Base-by-base conservation (phyloP, 2,113 vertebrate species). In the Nannobrachium achirus region DNA sequence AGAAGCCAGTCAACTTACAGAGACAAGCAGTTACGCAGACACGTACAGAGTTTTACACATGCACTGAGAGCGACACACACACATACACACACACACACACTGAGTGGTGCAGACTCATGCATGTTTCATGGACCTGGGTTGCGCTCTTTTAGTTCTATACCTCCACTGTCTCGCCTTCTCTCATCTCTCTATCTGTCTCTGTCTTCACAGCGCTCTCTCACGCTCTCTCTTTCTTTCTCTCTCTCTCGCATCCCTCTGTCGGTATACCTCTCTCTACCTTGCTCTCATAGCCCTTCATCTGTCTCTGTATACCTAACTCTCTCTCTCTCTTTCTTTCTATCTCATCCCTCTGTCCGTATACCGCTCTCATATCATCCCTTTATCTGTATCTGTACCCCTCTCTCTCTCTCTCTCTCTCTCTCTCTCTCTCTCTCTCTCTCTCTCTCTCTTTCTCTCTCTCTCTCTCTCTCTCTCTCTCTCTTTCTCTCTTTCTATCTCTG, bases 191-290 rank as follows among this genome's bases (percentile, higher is more conserved):
- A 33, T 33, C 51, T 15, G 1, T 11, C 19, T 3, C 19, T 33
- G 25, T 33, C 25, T 33, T 33, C n/a, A n/a, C n/a, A n/a, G n/a
- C n/a, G n/a, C n/a, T n/a, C n/a, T 33, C 25, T 33, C n/a, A 33
- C 25, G n/a, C n/a, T n/a, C 25, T 33, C 25, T 20, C 19, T 8
- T 8, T 3, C 25, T 33, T 5, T 53, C 51, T 20, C 18, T 20
- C 18, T 10, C 25, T 33, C 25, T 33, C 50, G 1, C 18, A 62
- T 71, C 73, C 59, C 62, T 72, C 51, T 59, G 10, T 18, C 18
- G 10, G 1, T 58, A 33, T 18, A 10, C 48, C n/a, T 16, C 48
- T 0, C n/a, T 7, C n/a, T 49, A 4, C n/a, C 3, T 53, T 11
- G 3, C 51, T 53, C 51, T 25, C 51, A 20, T 4, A n/a, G n/a